Percentiles rank a stretch among this genome's conserved stretches.
Evolutionary conservation across 2,888 invertebrate species (phyloP).

Genomic region (Ceriagrion tenellum): DNA sequence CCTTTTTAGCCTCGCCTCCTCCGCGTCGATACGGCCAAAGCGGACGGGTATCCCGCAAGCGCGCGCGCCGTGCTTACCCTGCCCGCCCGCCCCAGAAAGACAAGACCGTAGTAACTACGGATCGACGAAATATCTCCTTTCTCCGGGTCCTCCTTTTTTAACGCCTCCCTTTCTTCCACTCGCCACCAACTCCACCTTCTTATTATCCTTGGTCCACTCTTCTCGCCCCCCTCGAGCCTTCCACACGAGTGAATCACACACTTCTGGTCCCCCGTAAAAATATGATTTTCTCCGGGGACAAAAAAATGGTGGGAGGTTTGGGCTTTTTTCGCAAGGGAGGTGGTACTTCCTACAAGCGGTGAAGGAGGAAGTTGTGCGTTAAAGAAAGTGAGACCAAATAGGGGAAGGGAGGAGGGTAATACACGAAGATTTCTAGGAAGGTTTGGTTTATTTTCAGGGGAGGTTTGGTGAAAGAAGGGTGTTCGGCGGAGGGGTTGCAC

Average conservation of each 20-base stretch:
- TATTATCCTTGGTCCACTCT: not conserved
- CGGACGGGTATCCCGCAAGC: conserved; percentile 35
- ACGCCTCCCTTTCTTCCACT: not conserved
- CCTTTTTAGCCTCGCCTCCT: conserved; percentile 5
- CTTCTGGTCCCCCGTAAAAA: not conserved
- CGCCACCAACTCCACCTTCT: not conserved
- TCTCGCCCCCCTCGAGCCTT: not conserved
- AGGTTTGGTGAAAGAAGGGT: not conserved
- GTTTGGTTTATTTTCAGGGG: not conserved
- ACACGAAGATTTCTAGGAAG: not conserved
- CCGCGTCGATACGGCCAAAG: conserved; percentile 39
- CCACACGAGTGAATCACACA: not conserved
- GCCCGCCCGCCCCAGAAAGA: not conserved
- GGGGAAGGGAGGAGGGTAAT: not conserved
- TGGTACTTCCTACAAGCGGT: no score
- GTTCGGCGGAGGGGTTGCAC: not conserved
- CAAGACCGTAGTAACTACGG: not conserved
- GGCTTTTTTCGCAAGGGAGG: no score
- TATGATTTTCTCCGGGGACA: no score
- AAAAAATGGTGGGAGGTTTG: not conserved
- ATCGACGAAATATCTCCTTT: not conserved
- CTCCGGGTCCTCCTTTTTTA: not conserved
- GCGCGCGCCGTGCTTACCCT: not conserved
- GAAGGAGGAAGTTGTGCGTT: not conserved
- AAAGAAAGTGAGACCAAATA: not conserved